Conservation (phyloP, 2,113 vertebrate species). For the Proteles cristata region DNA sequence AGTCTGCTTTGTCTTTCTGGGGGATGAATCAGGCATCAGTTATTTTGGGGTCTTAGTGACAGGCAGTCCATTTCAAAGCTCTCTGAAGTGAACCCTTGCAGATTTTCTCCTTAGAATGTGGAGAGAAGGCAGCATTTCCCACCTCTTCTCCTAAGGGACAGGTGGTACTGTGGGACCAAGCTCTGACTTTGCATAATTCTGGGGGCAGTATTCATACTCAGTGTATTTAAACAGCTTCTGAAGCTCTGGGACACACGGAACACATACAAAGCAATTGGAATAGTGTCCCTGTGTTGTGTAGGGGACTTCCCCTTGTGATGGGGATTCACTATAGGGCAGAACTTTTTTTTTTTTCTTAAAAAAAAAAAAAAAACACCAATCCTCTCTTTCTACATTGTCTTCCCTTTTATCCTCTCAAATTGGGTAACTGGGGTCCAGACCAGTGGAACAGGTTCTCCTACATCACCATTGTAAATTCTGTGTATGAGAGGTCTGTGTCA, state of each 20-base stretch:
- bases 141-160: background rate
- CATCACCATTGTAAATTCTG: background rate
- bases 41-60: background rate
- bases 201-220: background rate
- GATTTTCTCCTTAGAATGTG: background rate
- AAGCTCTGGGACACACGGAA: background rate
- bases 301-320: background rate
- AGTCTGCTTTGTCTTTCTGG: background rate
- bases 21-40: background rate
- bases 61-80: background rate
- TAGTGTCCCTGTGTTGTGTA: background rate
- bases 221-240: background rate
- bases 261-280: background rate
- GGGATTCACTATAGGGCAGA: background rate
- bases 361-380: background rate
- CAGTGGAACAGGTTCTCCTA: background rate
- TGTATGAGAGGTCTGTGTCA: background rate
- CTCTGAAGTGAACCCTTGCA: background rate
- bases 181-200: background rate
- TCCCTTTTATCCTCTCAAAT: background rate
- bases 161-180: background rate
- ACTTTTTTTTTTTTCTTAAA: background rate
- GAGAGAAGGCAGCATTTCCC: background rate
- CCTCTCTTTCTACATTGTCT: background rate
- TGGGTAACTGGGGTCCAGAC: background rate